Base-by-base conservation (phyloP, 2,113 vertebrate species). In the Leptodactylus fuscus region DNA sequence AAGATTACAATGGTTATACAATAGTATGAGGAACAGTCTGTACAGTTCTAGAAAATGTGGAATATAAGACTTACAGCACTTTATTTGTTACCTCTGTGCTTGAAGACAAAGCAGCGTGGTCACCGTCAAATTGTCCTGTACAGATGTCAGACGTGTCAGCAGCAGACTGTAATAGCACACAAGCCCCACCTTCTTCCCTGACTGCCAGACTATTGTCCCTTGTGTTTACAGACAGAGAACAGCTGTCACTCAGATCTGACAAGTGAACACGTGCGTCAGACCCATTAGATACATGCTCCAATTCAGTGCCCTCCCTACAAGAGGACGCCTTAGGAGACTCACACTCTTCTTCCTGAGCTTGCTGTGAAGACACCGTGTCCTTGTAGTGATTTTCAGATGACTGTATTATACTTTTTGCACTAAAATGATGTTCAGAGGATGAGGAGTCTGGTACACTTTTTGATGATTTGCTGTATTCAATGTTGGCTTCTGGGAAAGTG, bases 31-130 rank as follows among this genome's bases (percentile, higher is more conserved):
- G 20, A 22, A 18, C 4, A 5, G 1, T 22, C 18, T 8, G n/a
- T 58, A 1, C n/a, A n/a, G 53, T 58, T 5, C 24, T 58, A 58
- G 53, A 58, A n/a, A 58, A 58, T n/a, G 4, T 58, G 53, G n/a
- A n/a, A n/a, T n/a, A n/a, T 58, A 62, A 62, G 58, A 62, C 24
- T 29, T 62, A 62, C n/a, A 27, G 24, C 12, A 41, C 34, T 77
- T 8, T 22, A 34, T 62, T 27, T 15, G 93, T 93, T 95, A 95
- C 95, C 94, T 95, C 92, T 84, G 83, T 51, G 89, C 90, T 86
- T 69, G 90, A 88, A 88, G 91, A 29, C 29, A 84, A 8, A 62
- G 9, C 24, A 29, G 46, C n/a, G 44, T 15, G 67, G 16, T 81
- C 77, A 38, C 12, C 20, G 5, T 16, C 13, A 15, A 41, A 3